Base-by-base conservation (phyloP, 2,888 invertebrate species). In the Lydus trimaculatus region DNA sequence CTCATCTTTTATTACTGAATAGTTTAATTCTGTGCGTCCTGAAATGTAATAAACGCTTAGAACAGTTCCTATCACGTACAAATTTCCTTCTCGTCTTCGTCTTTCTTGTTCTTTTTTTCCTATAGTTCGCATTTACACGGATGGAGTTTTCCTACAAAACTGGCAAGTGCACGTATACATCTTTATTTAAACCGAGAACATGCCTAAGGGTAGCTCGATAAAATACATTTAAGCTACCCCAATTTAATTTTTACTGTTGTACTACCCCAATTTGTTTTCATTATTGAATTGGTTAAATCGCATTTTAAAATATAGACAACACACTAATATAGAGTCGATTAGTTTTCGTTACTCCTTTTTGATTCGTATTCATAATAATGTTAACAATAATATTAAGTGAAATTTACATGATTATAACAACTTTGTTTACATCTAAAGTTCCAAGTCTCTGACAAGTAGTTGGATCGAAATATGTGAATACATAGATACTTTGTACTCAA, bases 131-230 rank as follows among this genome's bases (percentile, higher is more conserved):
- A 48, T 48, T 20, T 48, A 48, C 11, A 48, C 3, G 17, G 43
- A 17, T 43, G 20, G 48, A 48, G 48, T 20, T 48, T 48, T 48
- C 48, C 66, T 69, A 69, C 8, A 20, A 48, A 20, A 48, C 48
- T 48, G 20, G 48, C 48, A 77, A 73, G 71, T 76, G 78, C 78
- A 78, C 78, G 78, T 79, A n/a, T n/a, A 78, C 78, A 76, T 78
- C 79, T 80, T 78, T 80, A 80, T 80, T 79, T 78, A 79, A 78
- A 77, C 77, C 75, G 75, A 74, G 77, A 76, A 76, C 79, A 75
- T 74, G 75, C 75, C 73, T 65, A 65, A 67, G 75, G 68, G 72
- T 71, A 72, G 70, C 71, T 73, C 72, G 73, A 76, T 73, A 73
- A 77, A 77, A 77, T 75, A 75, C 73, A 72, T 75, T 77, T 77